These are phyloP conservation scores for Theretra japonica DNA, from an alignment of 2,888 invertebrate species.

Conservation along the genomic window DNA sequence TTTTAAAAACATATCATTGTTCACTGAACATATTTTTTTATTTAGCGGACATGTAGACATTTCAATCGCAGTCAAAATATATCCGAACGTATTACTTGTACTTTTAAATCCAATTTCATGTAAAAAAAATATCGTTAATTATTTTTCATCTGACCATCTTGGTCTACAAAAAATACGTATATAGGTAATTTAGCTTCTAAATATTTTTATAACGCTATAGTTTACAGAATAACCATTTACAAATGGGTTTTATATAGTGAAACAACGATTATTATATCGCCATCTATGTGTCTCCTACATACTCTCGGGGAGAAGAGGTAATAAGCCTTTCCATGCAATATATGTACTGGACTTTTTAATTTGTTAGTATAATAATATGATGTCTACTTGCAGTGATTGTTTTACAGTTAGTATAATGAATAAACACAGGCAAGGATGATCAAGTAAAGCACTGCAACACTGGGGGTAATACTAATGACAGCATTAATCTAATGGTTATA, in stretches of 20 bases:
- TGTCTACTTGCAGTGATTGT: slow-evolving; percentile 75
- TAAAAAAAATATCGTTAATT: too few relatives aligned
- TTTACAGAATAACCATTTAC: slow-evolving; percentile 5
- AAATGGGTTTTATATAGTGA: slow-evolving; percentile 33
- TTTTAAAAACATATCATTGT: neutral
- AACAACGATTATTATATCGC: slow-evolving; percentile 7
- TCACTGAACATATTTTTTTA: neutral
- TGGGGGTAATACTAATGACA: slow-evolving; percentile 79
- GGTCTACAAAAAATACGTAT: neutral
- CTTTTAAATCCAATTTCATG: too few relatives aligned
- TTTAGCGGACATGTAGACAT: neutral
- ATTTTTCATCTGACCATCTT: too few relatives aligned
- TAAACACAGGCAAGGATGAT: slow-evolving; percentile 86
- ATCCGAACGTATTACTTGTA: neutral
- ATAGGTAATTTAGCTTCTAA: neutral
- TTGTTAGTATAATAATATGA: slow-evolving; percentile 70
- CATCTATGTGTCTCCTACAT: slow-evolving; percentile 31
- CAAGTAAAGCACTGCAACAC: slow-evolving; percentile 84
- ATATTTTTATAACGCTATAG: neutral
- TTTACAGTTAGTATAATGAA: slow-evolving; percentile 80
- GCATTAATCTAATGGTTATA: slow-evolving; percentile 82
- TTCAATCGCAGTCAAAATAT: neutral
- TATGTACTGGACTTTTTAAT: slow-evolving; percentile 52
- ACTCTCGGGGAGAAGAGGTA: slow-evolving; percentile 52
- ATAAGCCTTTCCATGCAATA: slow-evolving; percentile 78